These are phyloP conservation scores for Megalopta genalis DNA, from an alignment of 1,140 invertebrate genomes.

Conservation along the genomic window DNA sequence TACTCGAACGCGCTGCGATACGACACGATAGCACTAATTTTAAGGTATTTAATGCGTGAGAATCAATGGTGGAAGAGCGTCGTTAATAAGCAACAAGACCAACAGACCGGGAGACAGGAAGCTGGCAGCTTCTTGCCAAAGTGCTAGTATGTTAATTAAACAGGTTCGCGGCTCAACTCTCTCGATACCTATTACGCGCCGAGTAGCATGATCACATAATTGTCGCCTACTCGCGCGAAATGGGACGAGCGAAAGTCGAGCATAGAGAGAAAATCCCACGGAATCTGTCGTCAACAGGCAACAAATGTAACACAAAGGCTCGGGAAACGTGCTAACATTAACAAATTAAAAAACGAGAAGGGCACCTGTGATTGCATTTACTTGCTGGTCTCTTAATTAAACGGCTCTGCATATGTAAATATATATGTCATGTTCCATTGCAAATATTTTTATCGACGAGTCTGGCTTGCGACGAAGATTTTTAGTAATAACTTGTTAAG, in stretches of 20 bases:
- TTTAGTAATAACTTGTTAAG: too few relatives aligned
- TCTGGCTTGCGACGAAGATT: too few relatives aligned
- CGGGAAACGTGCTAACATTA: not conserved
- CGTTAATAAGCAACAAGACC: not conserved
- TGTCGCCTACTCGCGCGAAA: slow-evolving; percentile 42
- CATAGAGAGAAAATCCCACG: slow-evolving; percentile 64
- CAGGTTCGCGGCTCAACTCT: slow-evolving; percentile 24
- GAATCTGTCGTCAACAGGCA: slow-evolving; percentile 22
- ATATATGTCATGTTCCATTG: too few relatives aligned
- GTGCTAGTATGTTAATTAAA: slow-evolving; percentile 27
- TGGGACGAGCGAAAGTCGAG: slow-evolving; percentile 68
- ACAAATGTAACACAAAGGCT: not conserved
- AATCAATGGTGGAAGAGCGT: not conserved
- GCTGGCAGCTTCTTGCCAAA: not conserved
- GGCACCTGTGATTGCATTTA: too few relatives aligned
- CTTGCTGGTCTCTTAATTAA: too few relatives aligned
- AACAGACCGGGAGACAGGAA: not conserved
- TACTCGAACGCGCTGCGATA: too few relatives aligned
- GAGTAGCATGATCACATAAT: slow-evolving; percentile 51
- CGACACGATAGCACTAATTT: too few relatives aligned
- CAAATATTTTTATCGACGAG: too few relatives aligned
- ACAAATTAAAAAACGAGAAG: not conserved
- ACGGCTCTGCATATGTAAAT: too few relatives aligned
- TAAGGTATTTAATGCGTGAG: too few relatives aligned
- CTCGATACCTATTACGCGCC: slow-evolving; percentile 39